A percentile compares a stretch with the other conserved stretches of the same genome.
Evolutionary conservation across 2,113 vertebrate genomes (phyloP).

Genomic region (Carollia perspicillata): DNA sequence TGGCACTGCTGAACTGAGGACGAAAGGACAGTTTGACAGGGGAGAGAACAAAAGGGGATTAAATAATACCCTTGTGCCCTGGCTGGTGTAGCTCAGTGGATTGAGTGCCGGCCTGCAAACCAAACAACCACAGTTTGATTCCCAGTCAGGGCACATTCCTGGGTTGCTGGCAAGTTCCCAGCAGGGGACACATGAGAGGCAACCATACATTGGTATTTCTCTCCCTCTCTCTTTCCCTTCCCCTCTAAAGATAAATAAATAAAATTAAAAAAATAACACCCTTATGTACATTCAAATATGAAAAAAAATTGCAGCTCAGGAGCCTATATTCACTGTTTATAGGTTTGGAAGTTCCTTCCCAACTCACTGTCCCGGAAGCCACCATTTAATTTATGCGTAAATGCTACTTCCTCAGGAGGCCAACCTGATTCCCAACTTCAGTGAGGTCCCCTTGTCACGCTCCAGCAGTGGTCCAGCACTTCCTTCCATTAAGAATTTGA

Average conservation of each 20-base stretch:
- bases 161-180: too few species aligned
- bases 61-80: too few species aligned
- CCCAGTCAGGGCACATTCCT: too few species aligned
- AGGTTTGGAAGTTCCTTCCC: background rate
- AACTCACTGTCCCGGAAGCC: background rate
- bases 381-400: background rate
- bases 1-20: background rate
- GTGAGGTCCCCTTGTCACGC: background rate
- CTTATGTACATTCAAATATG: background rate
- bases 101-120: too few species aligned
- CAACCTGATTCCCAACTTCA: background rate
- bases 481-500: background rate
- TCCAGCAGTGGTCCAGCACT: too few species aligned
- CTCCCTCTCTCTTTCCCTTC: too few species aligned
- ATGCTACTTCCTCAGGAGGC: background rate
- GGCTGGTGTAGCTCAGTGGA: too few species aligned
- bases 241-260: too few species aligned
- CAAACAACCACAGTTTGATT: too few species aligned
- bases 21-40: background rate
- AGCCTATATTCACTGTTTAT: background rate
- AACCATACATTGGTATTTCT: too few species aligned
- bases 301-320: background rate
- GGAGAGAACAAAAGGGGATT: background rate
- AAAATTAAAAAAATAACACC: too few species aligned
- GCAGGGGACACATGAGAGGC: too few species aligned